A percentile compares a stretch with the other conserved stretches of the same genome.
Conservation (phyloP, 2,888 invertebrate genomes). For the Apamea anceps region DNA sequence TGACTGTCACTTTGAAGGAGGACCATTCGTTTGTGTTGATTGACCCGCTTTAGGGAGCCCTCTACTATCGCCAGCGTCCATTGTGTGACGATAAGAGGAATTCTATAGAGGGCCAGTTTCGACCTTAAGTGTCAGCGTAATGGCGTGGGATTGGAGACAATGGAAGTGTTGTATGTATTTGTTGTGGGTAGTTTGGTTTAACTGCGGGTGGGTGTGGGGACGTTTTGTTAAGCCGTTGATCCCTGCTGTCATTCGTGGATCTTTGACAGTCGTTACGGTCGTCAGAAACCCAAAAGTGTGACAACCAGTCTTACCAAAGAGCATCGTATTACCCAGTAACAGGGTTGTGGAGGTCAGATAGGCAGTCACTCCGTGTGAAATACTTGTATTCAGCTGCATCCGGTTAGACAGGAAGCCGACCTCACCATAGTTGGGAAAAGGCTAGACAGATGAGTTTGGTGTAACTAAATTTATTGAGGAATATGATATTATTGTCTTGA, state of each 20-base stretch:
- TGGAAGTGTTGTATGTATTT: not conserved
- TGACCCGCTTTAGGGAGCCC: slow-evolving; percentile 49
- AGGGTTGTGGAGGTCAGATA: too few relatives aligned
- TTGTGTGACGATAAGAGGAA: slow-evolving; percentile 39
- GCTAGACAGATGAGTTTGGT: not conserved
- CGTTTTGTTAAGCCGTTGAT: too few relatives aligned
- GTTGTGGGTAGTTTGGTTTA: not conserved
- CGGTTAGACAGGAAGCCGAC: too few relatives aligned
- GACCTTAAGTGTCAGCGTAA: slow-evolving; percentile 44
- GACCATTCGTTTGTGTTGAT: slow-evolving; percentile 50
- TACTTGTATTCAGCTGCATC: too few relatives aligned
- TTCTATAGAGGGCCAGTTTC: slow-evolving; percentile 41
- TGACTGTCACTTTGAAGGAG: slow-evolving; percentile 48
- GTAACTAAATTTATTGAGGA: not conserved
- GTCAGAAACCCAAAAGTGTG: too few relatives aligned
- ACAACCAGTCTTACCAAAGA: too few relatives aligned
- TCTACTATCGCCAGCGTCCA: slow-evolving; percentile 30
- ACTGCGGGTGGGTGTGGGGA: not conserved
- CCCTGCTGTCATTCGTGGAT: too few relatives aligned
- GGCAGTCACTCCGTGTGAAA: too few relatives aligned
- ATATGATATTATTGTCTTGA: slow-evolving; percentile 9
- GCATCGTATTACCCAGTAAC: too few relatives aligned
- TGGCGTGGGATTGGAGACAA: slow-evolving; percentile 29
- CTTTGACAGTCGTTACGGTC: too few relatives aligned
- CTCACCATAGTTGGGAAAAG: too few relatives aligned